Evolutionary conservation across 1,140 invertebrate species (phyloP).

Genomic region (Nilaparvata lugens): DNA sequence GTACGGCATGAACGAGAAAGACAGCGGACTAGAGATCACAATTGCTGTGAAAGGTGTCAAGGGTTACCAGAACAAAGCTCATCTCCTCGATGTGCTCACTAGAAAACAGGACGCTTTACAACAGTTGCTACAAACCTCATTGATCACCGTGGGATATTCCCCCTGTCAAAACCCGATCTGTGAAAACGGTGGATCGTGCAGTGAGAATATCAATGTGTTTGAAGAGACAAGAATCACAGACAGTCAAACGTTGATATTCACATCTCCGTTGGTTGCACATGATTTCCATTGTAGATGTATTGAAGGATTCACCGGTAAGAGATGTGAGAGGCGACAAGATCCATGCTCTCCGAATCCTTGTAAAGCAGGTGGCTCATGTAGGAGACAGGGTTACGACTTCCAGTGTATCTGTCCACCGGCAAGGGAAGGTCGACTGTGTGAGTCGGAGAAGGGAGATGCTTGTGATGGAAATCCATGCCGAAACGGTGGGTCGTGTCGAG

Average conservation of each 20-base stretch:
- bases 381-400: constrained; percentile 70
- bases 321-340: constrained; percentile 76
- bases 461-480: constrained; percentile 76
- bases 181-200: constrained; percentile 67
- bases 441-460: constrained; percentile 68
- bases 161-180: constrained; percentile 60
- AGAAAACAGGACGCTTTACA: constrained; percentile 52
- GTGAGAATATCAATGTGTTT: constrained; percentile 56
- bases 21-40: constrained; percentile 55
- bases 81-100: constrained; percentile 50
- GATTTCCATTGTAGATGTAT: constrained; percentile 71
- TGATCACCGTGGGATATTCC: constrained; percentile 55
- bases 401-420: constrained; percentile 67
- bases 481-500: constrained; percentile 82
- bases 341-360: constrained; percentile 89
- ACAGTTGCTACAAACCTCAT: constrained; percentile 46
- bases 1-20: constrained; percentile 61
- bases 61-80: constrained; percentile 48
- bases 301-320: constrained; percentile 63
- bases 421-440: constrained; percentile 74
- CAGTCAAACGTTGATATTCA: constrained; percentile 67
- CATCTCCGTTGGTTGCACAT: constrained; percentile 65
- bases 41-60: constrained; percentile 47
- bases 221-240: constrained; percentile 61
- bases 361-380: constrained; percentile 67